A percentile compares a stretch with the other conserved stretches of the same genome.
Conservation (phyloP, 2,888 invertebrate species). For the Synanthedon myopaeformis region DNA sequence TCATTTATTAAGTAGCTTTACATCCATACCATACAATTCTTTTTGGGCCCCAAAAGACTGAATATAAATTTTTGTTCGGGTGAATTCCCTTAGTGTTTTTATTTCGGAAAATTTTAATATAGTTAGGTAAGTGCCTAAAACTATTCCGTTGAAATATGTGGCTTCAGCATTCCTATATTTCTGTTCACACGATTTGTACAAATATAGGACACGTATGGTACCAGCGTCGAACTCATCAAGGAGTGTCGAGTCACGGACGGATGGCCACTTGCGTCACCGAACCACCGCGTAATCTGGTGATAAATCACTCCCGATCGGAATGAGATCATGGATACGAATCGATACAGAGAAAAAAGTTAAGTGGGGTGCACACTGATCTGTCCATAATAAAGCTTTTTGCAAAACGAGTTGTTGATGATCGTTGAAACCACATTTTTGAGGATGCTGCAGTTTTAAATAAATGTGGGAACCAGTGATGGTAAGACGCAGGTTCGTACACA, state of each 20-base stretch:
- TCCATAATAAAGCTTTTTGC: background rate
- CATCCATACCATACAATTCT: too few species aligned
- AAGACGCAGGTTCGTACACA: too few species aligned
- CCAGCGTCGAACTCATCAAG: slow-evolving; percentile 33
- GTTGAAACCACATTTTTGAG: background rate
- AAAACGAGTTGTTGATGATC: background rate
- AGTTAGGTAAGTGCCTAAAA: too few species aligned
- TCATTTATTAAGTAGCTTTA: too few species aligned
- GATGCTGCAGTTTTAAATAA: too few species aligned
- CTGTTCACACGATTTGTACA: slow-evolving; percentile 9
- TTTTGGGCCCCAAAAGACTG: too few species aligned
- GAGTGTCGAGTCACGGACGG: slow-evolving; percentile 60
- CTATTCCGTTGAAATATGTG: too few species aligned
- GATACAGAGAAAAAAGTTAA: slow-evolving; percentile 31
- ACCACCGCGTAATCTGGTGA: slow-evolving; percentile 47
- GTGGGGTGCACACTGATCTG: background rate
- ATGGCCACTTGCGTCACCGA: slow-evolving; percentile 58
- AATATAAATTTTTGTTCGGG: too few species aligned
- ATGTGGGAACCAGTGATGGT: too few species aligned
- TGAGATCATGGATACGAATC: slow-evolving; percentile 55
- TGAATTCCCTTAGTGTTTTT: too few species aligned
- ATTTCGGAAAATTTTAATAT: too few species aligned
- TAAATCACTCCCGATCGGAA: slow-evolving; percentile 54
- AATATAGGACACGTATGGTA: slow-evolving; percentile 51
- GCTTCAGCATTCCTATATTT: background rate